Evolutionary conservation across 2,797 vertebrate species (phyloP).

Genomic region (Margarornis squamiger): DNA sequence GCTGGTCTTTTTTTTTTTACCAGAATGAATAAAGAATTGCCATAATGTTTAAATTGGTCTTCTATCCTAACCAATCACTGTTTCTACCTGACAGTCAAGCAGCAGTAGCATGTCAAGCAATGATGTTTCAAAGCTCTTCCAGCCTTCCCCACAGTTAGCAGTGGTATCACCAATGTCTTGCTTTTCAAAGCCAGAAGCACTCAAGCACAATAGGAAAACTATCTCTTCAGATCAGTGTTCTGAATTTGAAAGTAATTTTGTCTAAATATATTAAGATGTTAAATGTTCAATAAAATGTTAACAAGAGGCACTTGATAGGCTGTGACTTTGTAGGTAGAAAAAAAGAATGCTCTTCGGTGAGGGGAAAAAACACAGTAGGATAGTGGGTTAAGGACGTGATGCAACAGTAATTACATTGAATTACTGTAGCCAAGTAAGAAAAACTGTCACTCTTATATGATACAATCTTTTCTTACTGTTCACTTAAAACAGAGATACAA

Average conservation of each 20-base stretch:
- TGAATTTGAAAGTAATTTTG: not conserved
- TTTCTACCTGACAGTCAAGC: not conserved
- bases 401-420: not conserved
- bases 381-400: fast-evolving
- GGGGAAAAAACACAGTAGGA: not conserved
- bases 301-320: not conserved
- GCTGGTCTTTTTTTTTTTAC: not conserved
- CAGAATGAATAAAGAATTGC: not conserved
- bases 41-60: not conserved
- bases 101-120: not conserved
- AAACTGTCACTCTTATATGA: not conserved
- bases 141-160: not conserved
- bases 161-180: not conserved
- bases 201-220: not conserved
- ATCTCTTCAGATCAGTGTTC: fast-evolving
- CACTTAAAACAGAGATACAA: not conserved
- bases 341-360: not conserved
- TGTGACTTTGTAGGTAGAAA: not conserved
- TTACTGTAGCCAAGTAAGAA: not conserved
- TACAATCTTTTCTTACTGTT: not conserved
- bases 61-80: not conserved
- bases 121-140: not conserved
- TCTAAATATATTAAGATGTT: not conserved
- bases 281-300: not conserved
- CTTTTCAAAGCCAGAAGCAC: not conserved